phyloP scores from a whole-genome alignment of 2,888 invertebrate species.

The Fabriciana adippe region DNA sequence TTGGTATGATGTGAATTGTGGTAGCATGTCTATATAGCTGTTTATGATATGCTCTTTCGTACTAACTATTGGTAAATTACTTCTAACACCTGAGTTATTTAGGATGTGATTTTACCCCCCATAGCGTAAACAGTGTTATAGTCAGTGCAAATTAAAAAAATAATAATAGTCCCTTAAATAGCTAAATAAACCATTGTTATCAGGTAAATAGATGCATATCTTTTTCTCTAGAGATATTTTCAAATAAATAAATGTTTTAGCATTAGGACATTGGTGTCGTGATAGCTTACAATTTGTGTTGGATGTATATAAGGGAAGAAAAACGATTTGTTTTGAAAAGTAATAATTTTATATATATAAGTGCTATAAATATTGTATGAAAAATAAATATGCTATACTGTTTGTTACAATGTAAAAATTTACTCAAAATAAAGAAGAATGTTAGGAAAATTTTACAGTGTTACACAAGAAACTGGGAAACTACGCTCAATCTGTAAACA shows the following conservation, averaged over 20 bases:
- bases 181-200: conserved; percentile 70
- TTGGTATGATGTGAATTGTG: conserved; percentile 63
- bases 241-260: conserved; percentile 69
- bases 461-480: conserved; percentile 14
- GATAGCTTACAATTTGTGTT: conserved; percentile 66
- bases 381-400: neutral
- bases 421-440: neutral
- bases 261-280: conserved; percentile 75
- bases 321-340: conserved; percentile 15
- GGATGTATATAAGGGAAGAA: conserved; percentile 34
- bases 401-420: conserved; percentile 12
- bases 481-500: conserved; percentile 22
- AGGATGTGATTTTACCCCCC: conserved; percentile 34
- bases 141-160: conserved; percentile 46
- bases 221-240: conserved; percentile 80
- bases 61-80: neutral
- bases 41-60: conserved; percentile 48
- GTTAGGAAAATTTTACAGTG: conserved; percentile 7
- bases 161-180: conserved; percentile 61
- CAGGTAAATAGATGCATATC: conserved; percentile 81
- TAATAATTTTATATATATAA: conserved; percentile 19
- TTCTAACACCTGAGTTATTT: conserved; percentile 11
- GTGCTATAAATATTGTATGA: conserved; percentile 25
- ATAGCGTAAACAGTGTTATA: conserved; percentile 66
- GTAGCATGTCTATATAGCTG: conserved; percentile 56